A percentile compares a stretch with the other conserved stretches of the same genome.
Evolutionary conservation across 64 coral and sea anemone species (phyloP).

Genomic region (Dendronephthya gigantea): DNA sequence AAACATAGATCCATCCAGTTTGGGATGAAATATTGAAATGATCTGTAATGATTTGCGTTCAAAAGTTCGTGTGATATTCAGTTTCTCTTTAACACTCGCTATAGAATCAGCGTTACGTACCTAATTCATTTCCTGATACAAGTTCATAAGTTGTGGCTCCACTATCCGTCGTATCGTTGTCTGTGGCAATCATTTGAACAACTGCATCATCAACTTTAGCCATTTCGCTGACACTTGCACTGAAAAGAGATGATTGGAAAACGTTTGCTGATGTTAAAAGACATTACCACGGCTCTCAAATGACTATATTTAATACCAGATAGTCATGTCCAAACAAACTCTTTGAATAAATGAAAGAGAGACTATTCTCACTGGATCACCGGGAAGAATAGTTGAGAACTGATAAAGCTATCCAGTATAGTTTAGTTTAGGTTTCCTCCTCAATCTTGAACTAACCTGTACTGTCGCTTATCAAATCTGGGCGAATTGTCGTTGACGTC

Average conservation of each 20-base stretch:
- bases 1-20: constrained; percentile 1
- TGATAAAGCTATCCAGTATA: no score
- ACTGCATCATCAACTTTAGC: background rate
- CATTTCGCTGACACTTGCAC: background rate
- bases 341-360: no score
- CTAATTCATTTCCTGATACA: background rate
- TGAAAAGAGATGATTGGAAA: background rate
- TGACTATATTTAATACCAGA: no score
- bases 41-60: background rate
- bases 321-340: background rate
- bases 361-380: no score
- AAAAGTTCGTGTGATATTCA: no score
- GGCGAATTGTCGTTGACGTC: constrained; percentile 69
- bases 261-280: background rate
- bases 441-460: no score
- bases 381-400: no score
- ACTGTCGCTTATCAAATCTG: constrained; percentile 28
- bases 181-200: background rate
- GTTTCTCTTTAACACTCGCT: no score
- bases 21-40: background rate
- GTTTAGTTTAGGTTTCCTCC: no score
- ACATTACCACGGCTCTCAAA: no score
- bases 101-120: background rate
- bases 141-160: background rate
- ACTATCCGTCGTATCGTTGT: background rate